phyloP scores from a whole-genome alignment of 2,113 vertebrate species.

The Hemicordylus capensis region DNA sequence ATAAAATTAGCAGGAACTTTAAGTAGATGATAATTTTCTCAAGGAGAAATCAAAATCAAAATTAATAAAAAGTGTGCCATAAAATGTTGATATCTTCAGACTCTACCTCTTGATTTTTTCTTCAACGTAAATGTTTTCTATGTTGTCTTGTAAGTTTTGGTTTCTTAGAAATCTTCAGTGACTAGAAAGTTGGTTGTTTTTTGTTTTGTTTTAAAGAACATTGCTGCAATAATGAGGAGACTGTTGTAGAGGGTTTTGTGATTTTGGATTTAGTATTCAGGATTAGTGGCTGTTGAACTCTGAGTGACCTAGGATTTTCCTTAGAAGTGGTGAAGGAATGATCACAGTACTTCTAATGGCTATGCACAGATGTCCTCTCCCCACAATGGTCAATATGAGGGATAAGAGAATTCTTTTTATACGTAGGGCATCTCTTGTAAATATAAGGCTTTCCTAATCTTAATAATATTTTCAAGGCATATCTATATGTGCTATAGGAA shows the following conservation, averaged over 20 bases:
- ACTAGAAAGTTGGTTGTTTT: too few relatives aligned
- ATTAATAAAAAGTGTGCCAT: not conserved
- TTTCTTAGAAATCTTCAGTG: slow-evolving; percentile 10
- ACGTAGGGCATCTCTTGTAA: not conserved
- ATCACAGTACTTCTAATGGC: slow-evolving; percentile 32
- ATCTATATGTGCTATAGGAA: not conserved
- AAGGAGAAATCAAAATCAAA: not conserved
- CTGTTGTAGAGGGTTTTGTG: slow-evolving; percentile 24
- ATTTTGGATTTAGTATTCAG: slow-evolving; percentile 41
- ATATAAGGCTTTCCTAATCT: slow-evolving; percentile 9
- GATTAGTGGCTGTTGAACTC: slow-evolving; percentile 21
- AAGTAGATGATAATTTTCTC: too few relatives aligned
- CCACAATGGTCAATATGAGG: slow-evolving; percentile 9
- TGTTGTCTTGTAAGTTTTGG: slow-evolving; percentile 11
- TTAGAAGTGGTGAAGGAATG: slow-evolving; percentile 24
- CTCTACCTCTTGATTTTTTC: not conserved
- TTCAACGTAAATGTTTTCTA: not conserved
- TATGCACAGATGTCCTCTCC: not conserved
- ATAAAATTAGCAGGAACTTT: too few relatives aligned
- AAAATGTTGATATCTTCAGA: not conserved
- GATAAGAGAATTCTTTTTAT: not conserved
- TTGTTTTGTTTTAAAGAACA: not conserved
- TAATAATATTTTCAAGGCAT: slow-evolving; percentile 1
- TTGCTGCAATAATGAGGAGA: slow-evolving; percentile 1
- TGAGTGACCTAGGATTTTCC: slow-evolving; percentile 41